phyloP scores from a whole-genome alignment of 1,140 invertebrate genomes.

The Pristionchus pacificus region DNA sequence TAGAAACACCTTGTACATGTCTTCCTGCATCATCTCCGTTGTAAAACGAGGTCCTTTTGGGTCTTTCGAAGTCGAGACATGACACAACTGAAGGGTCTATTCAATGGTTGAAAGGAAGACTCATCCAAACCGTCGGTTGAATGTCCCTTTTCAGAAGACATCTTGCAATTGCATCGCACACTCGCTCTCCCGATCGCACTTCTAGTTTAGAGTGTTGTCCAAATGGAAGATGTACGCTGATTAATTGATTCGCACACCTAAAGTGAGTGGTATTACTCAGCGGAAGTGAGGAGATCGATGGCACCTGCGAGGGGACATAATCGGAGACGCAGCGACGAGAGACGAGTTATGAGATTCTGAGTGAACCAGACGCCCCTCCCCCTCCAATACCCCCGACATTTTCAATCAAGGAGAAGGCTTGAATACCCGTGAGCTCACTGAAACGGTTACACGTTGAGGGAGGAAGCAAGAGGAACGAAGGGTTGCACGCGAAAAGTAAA shows the following conservation, averaged over 20 bases:
- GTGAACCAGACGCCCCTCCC: background rate
- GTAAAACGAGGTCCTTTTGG: no score
- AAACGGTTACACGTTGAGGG: no score
- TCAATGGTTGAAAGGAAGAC: background rate
- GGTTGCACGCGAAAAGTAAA: no score
- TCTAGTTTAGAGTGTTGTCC: conserved; percentile 28
- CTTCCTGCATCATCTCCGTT: conserved; percentile 24
- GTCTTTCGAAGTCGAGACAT: background rate
- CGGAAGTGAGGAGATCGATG: background rate
- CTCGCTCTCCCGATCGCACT: conserved; percentile 24
- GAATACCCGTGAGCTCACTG: no score
- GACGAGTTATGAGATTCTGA: background rate
- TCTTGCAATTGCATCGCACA: conserved; percentile 26
- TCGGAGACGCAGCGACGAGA: background rate
- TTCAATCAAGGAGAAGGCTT: no score
- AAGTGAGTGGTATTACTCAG: background rate
- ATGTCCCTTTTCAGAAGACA: background rate
- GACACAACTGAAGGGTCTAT: background rate
- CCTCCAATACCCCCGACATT: no score
- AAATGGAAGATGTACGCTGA: conserved; percentile 26
- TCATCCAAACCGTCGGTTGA: background rate
- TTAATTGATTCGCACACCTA: background rate
- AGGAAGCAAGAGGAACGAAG: no score
- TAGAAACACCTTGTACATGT: conserved; percentile 30
- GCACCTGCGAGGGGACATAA: background rate